Evolutionary conservation across 2,888 invertebrate species (phyloP).

Genomic region (Eremobia ochroleuca): DNA sequence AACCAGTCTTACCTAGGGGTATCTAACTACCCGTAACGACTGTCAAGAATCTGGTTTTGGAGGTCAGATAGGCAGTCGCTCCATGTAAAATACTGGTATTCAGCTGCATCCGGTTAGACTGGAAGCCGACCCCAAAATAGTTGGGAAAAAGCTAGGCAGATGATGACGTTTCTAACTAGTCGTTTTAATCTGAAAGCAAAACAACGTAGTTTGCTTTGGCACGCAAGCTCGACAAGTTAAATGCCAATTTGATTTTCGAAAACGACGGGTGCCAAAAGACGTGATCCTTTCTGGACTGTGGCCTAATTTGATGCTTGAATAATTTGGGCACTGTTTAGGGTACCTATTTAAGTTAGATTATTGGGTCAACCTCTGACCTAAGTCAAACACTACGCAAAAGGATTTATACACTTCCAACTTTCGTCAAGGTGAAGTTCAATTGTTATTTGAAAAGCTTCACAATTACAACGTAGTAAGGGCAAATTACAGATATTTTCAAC

Average conservation of each 20-base stretch:
- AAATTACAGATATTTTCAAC: neutral
- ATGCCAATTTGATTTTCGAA: constrained; percentile 33
- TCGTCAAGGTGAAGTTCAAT: neutral
- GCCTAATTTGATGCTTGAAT: constrained; percentile 7
- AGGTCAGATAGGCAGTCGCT: too few relatives aligned
- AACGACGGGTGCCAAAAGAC: constrained; percentile 25
- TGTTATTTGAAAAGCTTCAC: neutral
- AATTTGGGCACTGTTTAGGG: neutral
- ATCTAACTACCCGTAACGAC: too few relatives aligned
- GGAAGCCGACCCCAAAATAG: too few relatives aligned
- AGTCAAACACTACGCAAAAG: neutral
- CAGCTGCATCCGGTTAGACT: too few relatives aligned
- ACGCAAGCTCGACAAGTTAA: constrained; percentile 19
- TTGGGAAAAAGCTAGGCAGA: too few relatives aligned
- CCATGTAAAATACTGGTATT: too few relatives aligned
- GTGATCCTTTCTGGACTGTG: constrained; percentile 16
- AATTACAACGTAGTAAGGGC: neutral
- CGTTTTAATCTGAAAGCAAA: constrained; percentile 16
- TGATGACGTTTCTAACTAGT: too few relatives aligned
- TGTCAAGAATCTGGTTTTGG: too few relatives aligned
- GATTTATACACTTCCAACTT: neutral
- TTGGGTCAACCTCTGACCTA: neutral
- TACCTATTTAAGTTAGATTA: neutral
- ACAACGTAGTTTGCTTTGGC: constrained; percentile 41
- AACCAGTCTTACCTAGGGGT: too few relatives aligned